A percentile compares a stretch with the other conserved stretches of the same genome.
Evolutionary conservation across 2,797 vertebrate genomes (phyloP).

Genomic region (Eurystomus glaucurus): DNA sequence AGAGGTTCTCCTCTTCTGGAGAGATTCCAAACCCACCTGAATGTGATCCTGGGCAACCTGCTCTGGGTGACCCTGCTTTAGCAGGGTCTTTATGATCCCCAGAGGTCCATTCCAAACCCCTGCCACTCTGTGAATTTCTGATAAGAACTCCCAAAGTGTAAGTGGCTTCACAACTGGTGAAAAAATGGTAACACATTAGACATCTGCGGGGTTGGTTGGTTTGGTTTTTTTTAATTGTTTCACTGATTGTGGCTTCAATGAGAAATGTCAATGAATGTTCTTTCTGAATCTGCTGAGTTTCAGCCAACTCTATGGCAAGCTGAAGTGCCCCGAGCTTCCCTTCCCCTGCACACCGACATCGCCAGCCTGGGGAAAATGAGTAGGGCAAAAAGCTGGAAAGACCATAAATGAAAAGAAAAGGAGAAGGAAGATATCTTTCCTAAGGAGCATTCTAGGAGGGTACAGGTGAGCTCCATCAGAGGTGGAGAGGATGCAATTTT

Average conservation of each 20-base stretch:
- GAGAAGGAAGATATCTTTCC: neutral
- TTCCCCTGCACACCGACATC: neutral
- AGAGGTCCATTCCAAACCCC: neutral
- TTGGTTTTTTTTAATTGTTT: neutral
- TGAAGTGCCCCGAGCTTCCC: neutral
- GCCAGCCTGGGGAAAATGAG: neutral
- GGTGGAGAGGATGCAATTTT: neutral
- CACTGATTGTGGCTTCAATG: neutral
- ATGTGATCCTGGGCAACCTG: neutral
- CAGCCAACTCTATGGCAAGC: neutral
- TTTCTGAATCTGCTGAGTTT: neutral
- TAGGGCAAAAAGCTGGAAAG: neutral
- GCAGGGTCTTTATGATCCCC: neutral
- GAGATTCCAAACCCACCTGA: neutral
- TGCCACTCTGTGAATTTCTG: neutral
- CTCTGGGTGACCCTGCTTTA: neutral
- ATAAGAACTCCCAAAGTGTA: neutral
- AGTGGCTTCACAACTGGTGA: neutral
- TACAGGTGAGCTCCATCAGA: neutral
- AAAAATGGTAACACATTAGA: neutral
- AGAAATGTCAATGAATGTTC: neutral
- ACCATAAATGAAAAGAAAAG: neutral
- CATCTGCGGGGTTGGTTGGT: neutral
- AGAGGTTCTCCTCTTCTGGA: neutral
- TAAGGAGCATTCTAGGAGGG: fast-evolving